Conservation (phyloP, 2,113 vertebrate genomes). For the Galbula dea region DNA sequence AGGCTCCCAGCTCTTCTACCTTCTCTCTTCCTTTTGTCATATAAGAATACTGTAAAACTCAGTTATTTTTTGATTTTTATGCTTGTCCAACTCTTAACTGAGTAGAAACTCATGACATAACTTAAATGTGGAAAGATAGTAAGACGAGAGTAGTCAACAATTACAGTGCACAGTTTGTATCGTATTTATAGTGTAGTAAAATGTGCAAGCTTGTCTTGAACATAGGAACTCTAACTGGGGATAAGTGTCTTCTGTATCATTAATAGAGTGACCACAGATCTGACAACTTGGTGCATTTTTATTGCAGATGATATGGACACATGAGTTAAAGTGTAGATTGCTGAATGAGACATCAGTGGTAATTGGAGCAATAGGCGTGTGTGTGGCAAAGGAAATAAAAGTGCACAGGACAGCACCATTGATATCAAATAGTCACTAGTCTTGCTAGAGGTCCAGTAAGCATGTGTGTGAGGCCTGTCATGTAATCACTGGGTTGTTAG, state of each 20-base stretch:
- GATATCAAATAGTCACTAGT: background rate
- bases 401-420: background rate
- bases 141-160: background rate
- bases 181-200: background rate
- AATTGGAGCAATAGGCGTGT: background rate
- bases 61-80: background rate
- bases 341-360: background rate
- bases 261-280: rapidly evolving
- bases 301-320: background rate
- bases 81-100: background rate
- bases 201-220: background rate
- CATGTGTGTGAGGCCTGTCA: background rate
- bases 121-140: background rate
- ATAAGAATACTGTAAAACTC: background rate
- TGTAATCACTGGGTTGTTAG: background rate
- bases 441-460: background rate
- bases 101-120: background rate
- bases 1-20: background rate
- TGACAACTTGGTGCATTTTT: background rate
- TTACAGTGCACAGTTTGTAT: background rate
- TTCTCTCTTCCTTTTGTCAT: background rate
- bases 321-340: background rate
- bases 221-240: background rate
- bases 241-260: background rate
- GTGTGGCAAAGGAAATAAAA: background rate